Evolutionary conservation across 2,888 invertebrate genomes (phyloP), one percentile per base, ranked within the genome.

Genomic region (Coelinius sp.): DNA sequence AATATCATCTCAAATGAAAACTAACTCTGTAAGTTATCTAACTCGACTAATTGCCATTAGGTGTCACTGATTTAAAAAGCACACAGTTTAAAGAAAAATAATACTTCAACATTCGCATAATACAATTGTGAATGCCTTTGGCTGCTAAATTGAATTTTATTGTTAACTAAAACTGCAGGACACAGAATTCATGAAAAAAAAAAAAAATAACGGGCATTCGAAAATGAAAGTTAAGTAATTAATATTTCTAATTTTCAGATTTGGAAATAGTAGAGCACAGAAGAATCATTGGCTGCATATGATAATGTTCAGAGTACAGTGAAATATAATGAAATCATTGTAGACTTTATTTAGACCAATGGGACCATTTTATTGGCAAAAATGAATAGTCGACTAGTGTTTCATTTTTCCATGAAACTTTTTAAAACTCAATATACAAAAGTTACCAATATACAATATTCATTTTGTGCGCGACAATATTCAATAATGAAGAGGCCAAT

Each of bases 271-370:
- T 73, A 68, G 83, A 81, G 69, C 82, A 85, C 70, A 84, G 78
- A 64, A 82, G 78, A 78, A 70, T 85, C 56, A 86, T 86, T 74
- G 84, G 86, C 77, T 86, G 86, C 79, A 84, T 86, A 79, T 86
- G 75, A 83, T 73, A 53, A 27, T 24, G 25, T 20, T 20, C 41
- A 12, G 27, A 22, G 20, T 22, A 25, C 14, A 44, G 10, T 65
- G 25, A 59, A 35, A 27, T 22, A 25, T 10, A 44, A 14, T 65
- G 25, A 59, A 35, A 31, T 17, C 2, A 63, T 14, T 38, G 7
- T 63, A 41, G 24, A 63, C 59, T 59, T 41, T 24, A 22, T 41
- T 63, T 41, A 44, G 14, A 63, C 5, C 12, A 41, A 63, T 63
- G 63, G 62, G 49, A 53, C 17, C n/a, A 68, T 10, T 20, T 10